These are phyloP conservation scores for Atethmia centrago DNA, from an alignment of 2,888 invertebrate species.

Conservation along the genomic window DNA sequence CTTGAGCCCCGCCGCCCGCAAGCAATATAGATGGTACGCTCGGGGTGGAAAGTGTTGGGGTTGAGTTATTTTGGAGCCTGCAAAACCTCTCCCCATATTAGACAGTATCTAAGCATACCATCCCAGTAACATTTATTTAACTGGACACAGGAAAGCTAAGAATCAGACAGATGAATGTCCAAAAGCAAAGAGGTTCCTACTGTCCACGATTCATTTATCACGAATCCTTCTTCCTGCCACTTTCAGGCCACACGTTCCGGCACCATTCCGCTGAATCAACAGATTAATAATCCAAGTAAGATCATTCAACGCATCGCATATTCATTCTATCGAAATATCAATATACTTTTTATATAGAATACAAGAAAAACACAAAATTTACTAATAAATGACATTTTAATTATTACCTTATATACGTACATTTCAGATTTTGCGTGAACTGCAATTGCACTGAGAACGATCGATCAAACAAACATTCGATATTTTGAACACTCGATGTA, in stretches of 20 bases:
- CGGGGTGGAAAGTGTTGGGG: constrained; percentile 61
- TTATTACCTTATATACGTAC: too few species aligned
- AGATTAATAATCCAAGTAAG: neutral
- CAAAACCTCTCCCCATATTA: neutral
- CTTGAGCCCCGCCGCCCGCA: constrained; percentile 85
- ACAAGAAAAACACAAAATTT: too few species aligned
- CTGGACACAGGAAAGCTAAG: neutral
- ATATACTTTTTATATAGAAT: too few species aligned
- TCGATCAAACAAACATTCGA: too few species aligned
- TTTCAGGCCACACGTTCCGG: too few species aligned
- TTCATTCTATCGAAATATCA: too few species aligned
- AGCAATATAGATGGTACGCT: constrained; percentile 86
- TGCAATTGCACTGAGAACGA: too few species aligned
- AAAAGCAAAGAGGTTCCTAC: neutral
- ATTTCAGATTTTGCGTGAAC: too few species aligned
- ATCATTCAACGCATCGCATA: too few species aligned
- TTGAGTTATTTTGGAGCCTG: neutral
- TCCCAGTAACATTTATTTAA: neutral
- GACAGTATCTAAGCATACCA: neutral
- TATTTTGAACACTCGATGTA: too few species aligned
- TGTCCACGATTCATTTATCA: neutral
- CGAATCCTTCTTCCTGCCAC: neutral
- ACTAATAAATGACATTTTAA: too few species aligned
- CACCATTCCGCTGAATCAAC: neutral
- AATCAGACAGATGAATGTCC: neutral